These are phyloP conservation scores for Antennarius maculatus DNA, from an alignment of 2,797 vertebrate genomes.

Conservation along the genomic window DNA sequence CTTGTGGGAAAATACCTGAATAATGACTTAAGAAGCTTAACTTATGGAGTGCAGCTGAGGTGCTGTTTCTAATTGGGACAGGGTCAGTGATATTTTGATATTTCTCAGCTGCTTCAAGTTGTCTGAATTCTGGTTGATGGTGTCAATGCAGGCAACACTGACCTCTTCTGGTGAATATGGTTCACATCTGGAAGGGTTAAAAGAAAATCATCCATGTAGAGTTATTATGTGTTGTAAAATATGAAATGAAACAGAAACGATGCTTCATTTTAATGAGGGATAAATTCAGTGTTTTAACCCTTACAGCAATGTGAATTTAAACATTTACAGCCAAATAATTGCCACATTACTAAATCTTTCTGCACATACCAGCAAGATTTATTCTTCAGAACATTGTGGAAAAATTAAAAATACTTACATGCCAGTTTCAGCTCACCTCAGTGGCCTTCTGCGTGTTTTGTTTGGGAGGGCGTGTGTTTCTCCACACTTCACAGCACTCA, in stretches of 20 bases:
- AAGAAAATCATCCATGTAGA: neutral
- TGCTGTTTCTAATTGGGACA: constrained; percentile 38
- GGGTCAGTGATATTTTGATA: constrained; percentile 41
- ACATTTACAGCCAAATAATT: constrained; percentile 35
- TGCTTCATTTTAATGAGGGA: constrained; percentile 10
- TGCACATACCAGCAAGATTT: neutral
- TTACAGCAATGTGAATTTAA: constrained; percentile 25
- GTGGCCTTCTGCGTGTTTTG: constrained; percentile 40
- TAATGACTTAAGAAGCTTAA: constrained; percentile 30
- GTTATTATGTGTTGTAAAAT: neutral
- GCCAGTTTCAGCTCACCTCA: constrained; percentile 40
- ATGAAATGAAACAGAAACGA: neutral
- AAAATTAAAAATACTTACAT: constrained; percentile 32
- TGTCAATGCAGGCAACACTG: constrained; percentile 54
- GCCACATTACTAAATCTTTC: constrained; percentile 27
- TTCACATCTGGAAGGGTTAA: constrained; percentile 2
- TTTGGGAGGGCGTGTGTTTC: constrained; percentile 13
- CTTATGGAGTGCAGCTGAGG: constrained; percentile 19
- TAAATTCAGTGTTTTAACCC: neutral
- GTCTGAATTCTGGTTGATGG: neutral
- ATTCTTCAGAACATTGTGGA: constrained; percentile 24
- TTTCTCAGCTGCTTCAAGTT: constrained; percentile 44
- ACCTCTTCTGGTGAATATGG: constrained; percentile 62
- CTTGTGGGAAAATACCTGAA: constrained; percentile 52
- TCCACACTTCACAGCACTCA: constrained; percentile 7